Evolutionary conservation across 1,140 invertebrate genomes (phyloP).

Genomic region (Cyrtorhinus lividipennis): DNA sequence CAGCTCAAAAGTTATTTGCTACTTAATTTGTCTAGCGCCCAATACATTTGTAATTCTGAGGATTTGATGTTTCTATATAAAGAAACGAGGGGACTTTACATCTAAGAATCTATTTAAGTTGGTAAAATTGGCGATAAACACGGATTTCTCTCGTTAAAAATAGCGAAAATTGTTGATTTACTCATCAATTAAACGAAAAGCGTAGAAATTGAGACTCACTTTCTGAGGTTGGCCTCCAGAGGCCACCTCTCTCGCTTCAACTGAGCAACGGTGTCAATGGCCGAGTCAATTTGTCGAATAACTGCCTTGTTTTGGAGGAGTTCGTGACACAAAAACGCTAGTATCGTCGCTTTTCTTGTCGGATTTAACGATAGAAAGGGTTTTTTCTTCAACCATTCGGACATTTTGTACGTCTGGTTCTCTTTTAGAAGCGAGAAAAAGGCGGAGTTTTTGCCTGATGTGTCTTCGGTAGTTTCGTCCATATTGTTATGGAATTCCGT

Average conservation of each 20-base stretch:
- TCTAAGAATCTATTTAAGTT: too few species aligned
- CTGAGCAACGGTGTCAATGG: constrained; percentile 57
- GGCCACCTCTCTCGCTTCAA: constrained; percentile 64
- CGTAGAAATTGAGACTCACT: too few species aligned
- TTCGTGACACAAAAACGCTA: constrained; percentile 87
- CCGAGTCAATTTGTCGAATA: constrained; percentile 59
- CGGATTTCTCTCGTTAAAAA: too few species aligned
- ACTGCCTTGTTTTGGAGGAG: constrained; percentile 82
- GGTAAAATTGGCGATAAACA: too few species aligned
- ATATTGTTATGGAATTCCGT: constrained; percentile 65
- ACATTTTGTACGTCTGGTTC: constrained; percentile 57
- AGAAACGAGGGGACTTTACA: too few species aligned
- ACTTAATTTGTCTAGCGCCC: too few species aligned
- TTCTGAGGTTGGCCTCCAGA: constrained; percentile 73
- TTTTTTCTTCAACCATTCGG: constrained; percentile 57
- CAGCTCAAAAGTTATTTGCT: too few species aligned
- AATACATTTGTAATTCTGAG: too few species aligned
- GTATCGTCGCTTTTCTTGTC: constrained; percentile 69
- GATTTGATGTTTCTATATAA: too few species aligned
- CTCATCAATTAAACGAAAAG: too few species aligned
- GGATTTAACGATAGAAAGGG: constrained; percentile 76
- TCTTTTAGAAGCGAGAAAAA: constrained; percentile 62
- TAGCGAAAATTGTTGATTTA: too few species aligned
- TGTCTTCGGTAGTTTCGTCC: constrained; percentile 40
- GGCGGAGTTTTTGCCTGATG: constrained; percentile 53